Conservation (phyloP, 2,113 vertebrate species). For the Forbesichthys agassizii region DNA sequence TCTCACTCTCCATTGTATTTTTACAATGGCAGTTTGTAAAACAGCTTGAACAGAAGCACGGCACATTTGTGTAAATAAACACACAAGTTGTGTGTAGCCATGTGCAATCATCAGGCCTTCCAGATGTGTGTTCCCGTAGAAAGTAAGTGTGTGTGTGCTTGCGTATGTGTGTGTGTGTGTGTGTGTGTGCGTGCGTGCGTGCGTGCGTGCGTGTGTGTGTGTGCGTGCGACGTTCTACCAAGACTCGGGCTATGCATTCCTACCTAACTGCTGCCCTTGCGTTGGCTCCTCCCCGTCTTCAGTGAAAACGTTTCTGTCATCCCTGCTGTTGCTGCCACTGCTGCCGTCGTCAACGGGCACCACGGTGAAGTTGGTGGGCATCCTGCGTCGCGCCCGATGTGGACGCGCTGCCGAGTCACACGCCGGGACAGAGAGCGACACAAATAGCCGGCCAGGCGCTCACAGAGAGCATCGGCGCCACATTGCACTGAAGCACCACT, state of each 20-base stretch:
- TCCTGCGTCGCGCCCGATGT: conserved; percentile 31
- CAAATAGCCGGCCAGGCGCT: background rate
- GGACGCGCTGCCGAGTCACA: background rate
- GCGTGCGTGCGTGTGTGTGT: background rate
- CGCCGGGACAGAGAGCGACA: background rate
- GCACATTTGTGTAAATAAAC: no score
- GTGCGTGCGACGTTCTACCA: background rate
- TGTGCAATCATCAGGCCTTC: no score
- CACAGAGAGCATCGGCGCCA: conserved; percentile 1
- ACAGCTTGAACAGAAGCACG: no score
- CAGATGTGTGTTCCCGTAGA: no score
- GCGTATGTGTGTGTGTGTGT: no score
- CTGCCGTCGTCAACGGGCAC: conserved; percentile 64
- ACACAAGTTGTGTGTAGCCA: background rate
- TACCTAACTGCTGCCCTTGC: conserved; percentile 47
- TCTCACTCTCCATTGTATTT: background rate
- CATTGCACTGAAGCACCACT: background rate
- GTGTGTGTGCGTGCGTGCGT: no score
- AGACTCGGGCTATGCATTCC: background rate
- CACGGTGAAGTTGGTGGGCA: conserved; percentile 73
- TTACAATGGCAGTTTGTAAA: no score
- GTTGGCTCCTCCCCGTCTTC: conserved; percentile 13
- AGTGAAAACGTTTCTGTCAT: conserved; percentile 40
- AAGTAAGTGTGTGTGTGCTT: no score
- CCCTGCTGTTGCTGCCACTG: background rate